phyloP scores from a whole-genome alignment of 2,797 vertebrate genomes.

The Lates japonicus region DNA sequence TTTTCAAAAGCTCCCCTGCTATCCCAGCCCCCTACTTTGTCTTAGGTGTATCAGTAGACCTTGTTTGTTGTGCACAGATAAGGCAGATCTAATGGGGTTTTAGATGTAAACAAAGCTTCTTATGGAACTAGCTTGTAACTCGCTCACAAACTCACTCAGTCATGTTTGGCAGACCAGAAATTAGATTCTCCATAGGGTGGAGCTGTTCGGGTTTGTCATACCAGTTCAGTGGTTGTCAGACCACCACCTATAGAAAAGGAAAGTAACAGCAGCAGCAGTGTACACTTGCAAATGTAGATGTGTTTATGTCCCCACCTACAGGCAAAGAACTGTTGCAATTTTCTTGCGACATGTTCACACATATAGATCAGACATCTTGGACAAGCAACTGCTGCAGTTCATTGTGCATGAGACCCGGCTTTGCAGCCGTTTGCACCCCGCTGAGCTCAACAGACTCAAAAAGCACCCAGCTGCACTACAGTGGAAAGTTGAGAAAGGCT shows the following conservation, averaged over 20 bases:
- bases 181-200: slow-evolving; percentile 1
- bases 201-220: not conserved
- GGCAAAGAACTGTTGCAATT: not conserved
- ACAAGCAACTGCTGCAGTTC: not conserved
- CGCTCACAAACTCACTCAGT: not conserved
- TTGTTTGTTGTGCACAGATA: slow-evolving; percentile 50
- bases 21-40: slow-evolving; percentile 44
- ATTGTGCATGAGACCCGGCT: not conserved
- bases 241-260: not conserved
- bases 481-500: too few relatives aligned
- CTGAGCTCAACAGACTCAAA: not conserved
- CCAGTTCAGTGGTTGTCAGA: not conserved
- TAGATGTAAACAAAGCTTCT: slow-evolving; percentile 28
- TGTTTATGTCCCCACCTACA: not conserved
- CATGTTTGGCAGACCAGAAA: slow-evolving; percentile 4
- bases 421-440: not conserved
- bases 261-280: not conserved
- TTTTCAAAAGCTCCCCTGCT: slow-evolving; percentile 45
- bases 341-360: not conserved
- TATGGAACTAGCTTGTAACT: slow-evolving; percentile 9
- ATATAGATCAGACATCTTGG: not conserved
- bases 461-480: not conserved
- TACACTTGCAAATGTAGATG: too few relatives aligned
- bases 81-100: slow-evolving; percentile 33
- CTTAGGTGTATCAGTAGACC: slow-evolving; percentile 43